Base-by-base conservation (phyloP, 1,140 invertebrate species). In the Megalonaias nervosa region DNA sequence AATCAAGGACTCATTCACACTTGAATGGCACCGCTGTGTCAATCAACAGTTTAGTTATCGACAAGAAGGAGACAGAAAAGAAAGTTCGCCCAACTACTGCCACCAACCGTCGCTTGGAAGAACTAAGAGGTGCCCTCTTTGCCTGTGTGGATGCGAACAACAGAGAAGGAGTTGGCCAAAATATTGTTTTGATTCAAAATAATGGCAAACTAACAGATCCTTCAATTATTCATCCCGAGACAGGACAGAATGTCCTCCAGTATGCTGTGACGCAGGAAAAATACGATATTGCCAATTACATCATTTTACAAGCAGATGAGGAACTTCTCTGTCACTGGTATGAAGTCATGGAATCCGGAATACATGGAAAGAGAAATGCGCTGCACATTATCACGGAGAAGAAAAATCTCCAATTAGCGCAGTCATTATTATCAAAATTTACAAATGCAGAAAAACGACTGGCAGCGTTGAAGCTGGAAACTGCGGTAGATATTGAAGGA, bases 401-500 rank as follows among this genome's bases (percentile, higher is more conserved):
- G 12, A 83, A 85, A 58, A 75, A 88, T 64, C 15, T 85, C 12
- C 69, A 81, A 15, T 38, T 85, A 67, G 84, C 84, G 2, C 80
- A 77, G 75, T 56, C 74, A 15, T 64, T 88, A 38, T 65, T 88
- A 9, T n/a, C 57, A 19, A 83, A 80, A 76, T 62, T 88, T 21
- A 3, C 56, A 9, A 77, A 72, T 38, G 55, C 21, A n/a, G 60
- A 67, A 14, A 58, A 74, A 6, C 65, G 65, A 19, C 67, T 77
- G 14, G 23, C 69, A 55, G 69, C 85, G 1, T 79, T 89, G 26
- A 71, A 80, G 31, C 68, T 81, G 38, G 86, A 86, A 80, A 89
- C 86, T 19, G 84, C 82, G 5, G 75, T 88, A 16, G 82, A 88
- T 57, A 84, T 86, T 61, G 71, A 74, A 68, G 89, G 88, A 61